These are phyloP conservation scores for Melanostigma gelatinosum DNA, from an alignment of 2,113 vertebrate genomes.

Conservation along the genomic window DNA sequence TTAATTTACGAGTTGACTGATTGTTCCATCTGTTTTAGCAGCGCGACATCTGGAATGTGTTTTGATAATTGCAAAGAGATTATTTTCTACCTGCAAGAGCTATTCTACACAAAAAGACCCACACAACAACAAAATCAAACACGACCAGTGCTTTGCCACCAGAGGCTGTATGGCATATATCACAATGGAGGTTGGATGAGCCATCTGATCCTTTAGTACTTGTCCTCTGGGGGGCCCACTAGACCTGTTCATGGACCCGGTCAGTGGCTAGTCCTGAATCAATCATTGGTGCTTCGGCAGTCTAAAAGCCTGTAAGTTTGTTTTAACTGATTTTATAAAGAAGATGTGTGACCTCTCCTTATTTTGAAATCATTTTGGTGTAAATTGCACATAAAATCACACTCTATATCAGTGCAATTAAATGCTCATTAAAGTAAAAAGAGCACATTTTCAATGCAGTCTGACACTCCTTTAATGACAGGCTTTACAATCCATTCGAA, in stretches of 20 bases:
- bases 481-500: conserved; percentile 36
- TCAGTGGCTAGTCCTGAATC: conserved; percentile 18
- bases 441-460: conserved; percentile 3
- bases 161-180: conserved; percentile 19
- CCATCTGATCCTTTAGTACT: conserved; percentile 6
- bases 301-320: neutral
- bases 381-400: conserved; percentile 11
- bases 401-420: conserved; percentile 1
- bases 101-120: conserved; percentile 32
- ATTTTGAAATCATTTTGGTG: neutral
- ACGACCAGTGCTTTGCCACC: conserved; percentile 30
- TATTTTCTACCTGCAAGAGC: conserved; percentile 50
- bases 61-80: conserved; percentile 59
- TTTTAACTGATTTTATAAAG: conserved; percentile 14
- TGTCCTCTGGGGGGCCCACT: conserved; percentile 67
- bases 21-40: conserved; percentile 56
- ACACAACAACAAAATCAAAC: conserved; percentile 36
- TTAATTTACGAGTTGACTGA: conserved; percentile 40
- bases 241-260: conserved; percentile 33
- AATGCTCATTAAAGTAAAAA: conserved; percentile 3
- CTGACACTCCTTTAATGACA: conserved; percentile 2
- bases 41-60: conserved; percentile 54
- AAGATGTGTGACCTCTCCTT: neutral
- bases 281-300: neutral
- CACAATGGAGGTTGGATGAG: conserved; percentile 10